Base-by-base conservation (phyloP, 2,888 invertebrate species). In the Aporophyla lueneburgensis region DNA sequence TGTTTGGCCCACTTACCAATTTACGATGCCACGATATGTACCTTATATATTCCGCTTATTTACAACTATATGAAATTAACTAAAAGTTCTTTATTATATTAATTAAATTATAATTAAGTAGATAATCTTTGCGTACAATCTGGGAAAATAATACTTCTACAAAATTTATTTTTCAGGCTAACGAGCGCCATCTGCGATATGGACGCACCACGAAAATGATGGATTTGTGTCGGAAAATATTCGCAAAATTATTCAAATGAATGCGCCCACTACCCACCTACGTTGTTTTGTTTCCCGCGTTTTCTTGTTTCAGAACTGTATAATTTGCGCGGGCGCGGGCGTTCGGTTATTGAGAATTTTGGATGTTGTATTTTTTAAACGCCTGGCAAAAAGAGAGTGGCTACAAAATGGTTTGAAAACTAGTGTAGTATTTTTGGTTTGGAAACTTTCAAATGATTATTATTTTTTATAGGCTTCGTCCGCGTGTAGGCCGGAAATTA, bases 171-270 rank as follows among this genome's bases (percentile, higher is more conserved):
- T 66, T 66, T 62, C 58, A 43, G 51, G 65, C 81, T 78, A 81
- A 80, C 72, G 80, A 83, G 80, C 80, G 77, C 87, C 85, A 85
- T 81, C 86, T 86, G 86, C 83, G 87, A 80, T 86, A 85, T 83
- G 83, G 86, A 89, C 81, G 74, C 77, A 76, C 87, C 78, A 81
- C 81, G 88, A 89, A 92, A 91, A 92, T 93, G 93, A 93, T 93
- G 93, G 92, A 93, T 93, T 91, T 88, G 86, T 89, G 81, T 87
- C 87, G 88, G 82, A 90, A 92, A 92, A 91, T 89, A 89, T 81
- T 84, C 54, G 71, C 78, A 85, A 90, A 94, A 93, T 93, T 95
- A 95, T 95, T 95, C 91, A 94, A 95, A 95, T 95, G 90, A 93
- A 95, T 94, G 90, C 95, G 84, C 86, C 86, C 68, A 84, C 81